Evolutionary conservation across 2,888 invertebrate species (phyloP), one percentile per base, ranked within the genome.

Genomic region (Tiliacea aurago): DNA sequence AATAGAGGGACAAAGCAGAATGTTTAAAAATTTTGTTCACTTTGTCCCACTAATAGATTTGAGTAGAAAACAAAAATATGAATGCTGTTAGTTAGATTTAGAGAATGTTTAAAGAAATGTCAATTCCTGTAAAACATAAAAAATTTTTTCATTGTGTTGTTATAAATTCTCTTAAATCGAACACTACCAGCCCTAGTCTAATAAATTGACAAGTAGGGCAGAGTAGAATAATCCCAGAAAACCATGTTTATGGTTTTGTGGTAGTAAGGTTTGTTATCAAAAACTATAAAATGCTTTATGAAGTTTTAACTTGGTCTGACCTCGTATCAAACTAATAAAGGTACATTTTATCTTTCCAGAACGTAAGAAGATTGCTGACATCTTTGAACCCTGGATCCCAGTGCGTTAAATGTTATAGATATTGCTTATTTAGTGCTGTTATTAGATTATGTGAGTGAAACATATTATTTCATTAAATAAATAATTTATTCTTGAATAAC

Each of bases 351-450:
- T 86, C 84, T 90, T 64, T 97, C 78, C 94, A 98, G 97, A 97
- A 83, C 96, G 96, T 62, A 97, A 97, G 91, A 97, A 97, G 90
- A 97, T 95, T 90, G 96, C 91, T 15, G 97, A 98, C 18, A 92
- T 97, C 53, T 89, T 98, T 51, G 96, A 97, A 81, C 93, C 94
- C 13, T 98, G 98, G 98, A 91, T 96, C 63, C 98, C 98, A 80
- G 94, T 98, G 85, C 97, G 98, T 92, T 98, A 97, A 94, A 87
- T 80, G n/a, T 51, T 63, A 53, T 53, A 74, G 41, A 56, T 58
- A 41, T 37, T 61, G 70, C 4, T 76, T 70, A 53, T 61, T 75
- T 83, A 81, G 78, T 61, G 6, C 18, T 43, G 62, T 76, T 71
- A 79, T 69, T 87, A 84, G 84, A 79, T 66, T 69, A 77, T 80